Conservation (phyloP, 2,888 invertebrate genomes). For the Nemoura dubitans region DNA sequence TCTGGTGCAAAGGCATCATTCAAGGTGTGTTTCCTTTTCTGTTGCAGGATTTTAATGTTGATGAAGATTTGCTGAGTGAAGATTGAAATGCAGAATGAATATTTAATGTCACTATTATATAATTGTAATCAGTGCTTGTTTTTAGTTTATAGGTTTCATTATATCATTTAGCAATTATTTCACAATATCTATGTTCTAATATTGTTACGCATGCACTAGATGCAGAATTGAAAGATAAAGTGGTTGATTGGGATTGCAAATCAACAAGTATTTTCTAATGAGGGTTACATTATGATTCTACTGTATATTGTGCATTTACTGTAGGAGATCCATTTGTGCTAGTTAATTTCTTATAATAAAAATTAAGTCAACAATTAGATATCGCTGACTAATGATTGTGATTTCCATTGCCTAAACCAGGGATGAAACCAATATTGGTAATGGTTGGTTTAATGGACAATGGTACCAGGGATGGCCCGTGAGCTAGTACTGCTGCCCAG, state of each 20-base stretch:
- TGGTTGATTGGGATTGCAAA: background rate
- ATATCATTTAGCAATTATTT: background rate
- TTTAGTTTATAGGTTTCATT: conserved; percentile 17
- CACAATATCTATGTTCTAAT: background rate
- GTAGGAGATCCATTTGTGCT: background rate
- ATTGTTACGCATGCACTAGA: background rate
- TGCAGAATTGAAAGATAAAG: background rate
- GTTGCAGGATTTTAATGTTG: conserved; percentile 76
- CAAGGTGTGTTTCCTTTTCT: conserved; percentile 46
- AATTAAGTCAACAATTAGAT: background rate
- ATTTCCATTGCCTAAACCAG: too few species aligned
- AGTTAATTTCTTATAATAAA: background rate
- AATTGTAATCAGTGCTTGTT: background rate
- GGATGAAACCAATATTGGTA: too few species aligned
- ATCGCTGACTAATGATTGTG: too few species aligned
- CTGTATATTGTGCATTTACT: background rate
- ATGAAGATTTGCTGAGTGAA: conserved; percentile 76
- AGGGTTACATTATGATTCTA: background rate
- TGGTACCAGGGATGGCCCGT: too few species aligned
- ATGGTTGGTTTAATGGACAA: too few species aligned
- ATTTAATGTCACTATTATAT: too few species aligned
- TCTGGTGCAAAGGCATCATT: background rate
- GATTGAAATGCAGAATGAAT: conserved; percentile 53
- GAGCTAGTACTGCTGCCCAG: too few species aligned
- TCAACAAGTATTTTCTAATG: background rate